Base-by-base conservation (phyloP, 2,888 invertebrate species). In the Cerceris rybyensis region DNA sequence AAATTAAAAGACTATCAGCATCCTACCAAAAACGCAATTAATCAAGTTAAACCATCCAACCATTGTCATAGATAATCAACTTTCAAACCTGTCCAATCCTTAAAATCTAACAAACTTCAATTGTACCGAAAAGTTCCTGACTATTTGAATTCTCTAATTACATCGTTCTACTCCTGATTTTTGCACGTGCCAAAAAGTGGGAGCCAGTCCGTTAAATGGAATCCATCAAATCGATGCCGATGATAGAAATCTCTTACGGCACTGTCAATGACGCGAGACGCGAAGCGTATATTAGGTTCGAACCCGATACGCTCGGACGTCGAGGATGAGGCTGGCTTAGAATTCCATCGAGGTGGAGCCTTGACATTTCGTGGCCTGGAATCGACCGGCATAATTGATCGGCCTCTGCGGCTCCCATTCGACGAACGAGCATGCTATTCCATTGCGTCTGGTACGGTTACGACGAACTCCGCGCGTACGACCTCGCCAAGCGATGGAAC, bases 321-420 rank as follows among this genome's bases (percentile, higher is more conserved):
- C 75, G 77, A 80, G 78, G 82, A 82, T 78, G 82, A 85, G 76
- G 61, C 75, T 79, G 83, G 80, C 83, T 86, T 85, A 87, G 84
- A 88, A 89, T 90, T 89, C 87, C 84, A 86, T 78, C 75, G 86
- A 84, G 87, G 81, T 83, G 84, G 84, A 87, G 88, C 88, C 89
- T 89, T 89, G 89, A 89, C 88, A 90, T 90, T 89, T 89, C 86
- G 83, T 86, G 86, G 85, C 86, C 86, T 87, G 85, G 87, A 89
- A 89, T 90, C 87, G 84, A 86, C 83, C 82, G 81, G 84, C 83
- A 86, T 88, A 88, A 89, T 89, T 88, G 89, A 90, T 88, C 86
- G 86, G 83, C 82, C 86, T 85, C 89, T 79, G 85, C 79, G 84
- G 86, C 88, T 85, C 81, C 81, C 83, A 88, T 88, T 86, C 88